Evolutionary conservation across 2,888 invertebrate genomes (phyloP), one percentile per base, ranked within the genome.

Genomic region (Toxonevra muliebris): DNA sequence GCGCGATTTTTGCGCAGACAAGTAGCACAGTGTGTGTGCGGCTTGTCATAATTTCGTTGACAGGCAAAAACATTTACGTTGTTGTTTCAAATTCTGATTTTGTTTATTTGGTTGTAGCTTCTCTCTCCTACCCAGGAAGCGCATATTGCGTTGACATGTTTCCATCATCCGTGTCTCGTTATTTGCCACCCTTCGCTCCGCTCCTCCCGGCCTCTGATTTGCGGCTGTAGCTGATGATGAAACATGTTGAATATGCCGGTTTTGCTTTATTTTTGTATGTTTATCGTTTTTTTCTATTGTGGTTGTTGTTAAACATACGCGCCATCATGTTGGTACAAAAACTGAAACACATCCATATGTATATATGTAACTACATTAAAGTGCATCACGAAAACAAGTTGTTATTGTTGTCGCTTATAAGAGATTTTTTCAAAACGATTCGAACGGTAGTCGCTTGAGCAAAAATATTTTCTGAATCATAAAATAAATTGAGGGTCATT

Each of bases 41-140:
- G 67, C 70, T 71, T 72, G 68, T 73, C 71, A 75, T 74, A 73
- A 74, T 72, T 74, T 74, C 69, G 68, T 71, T 73, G 72, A 71
- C 74, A 73, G 69, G 70, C 71, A 66, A 73, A 73, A 70, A 73
- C 58, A 67, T 66, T 66, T 65, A 68, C 61, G 58, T 17, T 63
- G 50, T 43, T 64, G 55, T 54, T 64, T 64, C 12, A 43, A 63
- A 71, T 69, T 69, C 15, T 59, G 54, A 43, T 50, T 67, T 48
- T 40, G 66, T 50, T 66, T 43, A 65, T 45, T 9, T 8, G 42
- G 41, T 60, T 45, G 58, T 53, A 58, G 57, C 43, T 41, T 10
- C 40, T 43, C 9, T 15, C 17, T 12, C 19, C 40, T 19, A 50
- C 17, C 45, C 17, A 20, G 45, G 55, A 19, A 20, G 13, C 13